phyloP scores from a whole-genome alignment of 2,113 vertebrate species.

The Hirundichthys speculiger region DNA sequence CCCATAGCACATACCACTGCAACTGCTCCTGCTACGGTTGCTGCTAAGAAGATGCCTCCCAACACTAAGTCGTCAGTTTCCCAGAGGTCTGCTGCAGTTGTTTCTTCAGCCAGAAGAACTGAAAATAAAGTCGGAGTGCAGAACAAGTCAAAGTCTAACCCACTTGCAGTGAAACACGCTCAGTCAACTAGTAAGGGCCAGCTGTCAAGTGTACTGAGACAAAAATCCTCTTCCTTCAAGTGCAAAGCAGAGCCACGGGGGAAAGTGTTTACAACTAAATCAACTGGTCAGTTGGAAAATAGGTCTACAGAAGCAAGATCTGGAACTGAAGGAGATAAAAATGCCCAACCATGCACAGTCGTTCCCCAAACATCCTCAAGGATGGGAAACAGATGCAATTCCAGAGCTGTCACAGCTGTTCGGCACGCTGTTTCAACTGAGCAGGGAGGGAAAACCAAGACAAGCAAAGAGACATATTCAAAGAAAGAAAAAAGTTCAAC shows the following conservation, averaged over 20 bases:
- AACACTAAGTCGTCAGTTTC: background rate
- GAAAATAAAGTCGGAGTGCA: slow-evolving; percentile 7
- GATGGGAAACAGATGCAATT: background rate
- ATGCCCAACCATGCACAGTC: background rate
- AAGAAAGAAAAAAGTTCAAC: background rate
- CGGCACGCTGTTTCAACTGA: background rate
- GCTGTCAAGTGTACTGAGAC: slow-evolving; percentile 4
- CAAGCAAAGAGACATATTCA: background rate
- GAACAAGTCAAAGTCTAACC: slow-evolving; percentile 3
- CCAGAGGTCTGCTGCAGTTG: background rate
- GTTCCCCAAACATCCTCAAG: rapidly evolving
- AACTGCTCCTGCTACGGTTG: too few species aligned
- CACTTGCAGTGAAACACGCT: slow-evolving; percentile 10
- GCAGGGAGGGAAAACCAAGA: slow-evolving; percentile 12
- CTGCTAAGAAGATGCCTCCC: background rate
- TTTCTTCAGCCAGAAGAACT: background rate
- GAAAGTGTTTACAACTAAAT: background rate
- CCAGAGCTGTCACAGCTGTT: background rate
- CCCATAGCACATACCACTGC: background rate
- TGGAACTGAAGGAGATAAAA: background rate
- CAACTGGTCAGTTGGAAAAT: background rate
- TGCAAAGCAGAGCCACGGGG: background rate
- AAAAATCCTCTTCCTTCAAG: background rate
- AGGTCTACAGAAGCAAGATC: background rate
- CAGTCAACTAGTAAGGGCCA: slow-evolving; percentile 1